Evolutionary conservation across 2,113 vertebrate genomes (phyloP).

Genomic region (Terrapene triunguis): DNA sequence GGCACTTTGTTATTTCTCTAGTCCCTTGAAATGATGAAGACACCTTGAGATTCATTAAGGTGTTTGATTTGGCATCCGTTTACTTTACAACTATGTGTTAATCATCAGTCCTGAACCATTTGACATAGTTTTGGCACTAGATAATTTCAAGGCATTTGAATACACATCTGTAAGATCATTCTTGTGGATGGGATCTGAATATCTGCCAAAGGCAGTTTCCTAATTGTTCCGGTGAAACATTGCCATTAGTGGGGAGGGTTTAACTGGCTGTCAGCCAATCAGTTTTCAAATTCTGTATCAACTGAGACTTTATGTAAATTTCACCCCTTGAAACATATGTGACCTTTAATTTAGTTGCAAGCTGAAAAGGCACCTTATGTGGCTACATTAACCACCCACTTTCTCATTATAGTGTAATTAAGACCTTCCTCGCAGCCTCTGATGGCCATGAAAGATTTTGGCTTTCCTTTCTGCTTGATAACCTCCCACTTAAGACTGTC

Average conservation of each 20-base stretch:
- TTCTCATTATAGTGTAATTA: neutral
- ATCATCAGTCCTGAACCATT: neutral
- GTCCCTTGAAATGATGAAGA: neutral
- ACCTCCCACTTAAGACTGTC: neutral
- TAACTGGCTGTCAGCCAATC: neutral
- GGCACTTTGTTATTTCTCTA: neutral
- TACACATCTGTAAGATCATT: neutral
- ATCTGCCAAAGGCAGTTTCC: neutral
- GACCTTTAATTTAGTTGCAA: neutral
- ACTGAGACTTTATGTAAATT: neutral
- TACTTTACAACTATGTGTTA: neutral
- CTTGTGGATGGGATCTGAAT: neutral
- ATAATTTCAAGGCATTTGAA: slow-evolving; percentile 3
- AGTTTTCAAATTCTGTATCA: slow-evolving; percentile 18
- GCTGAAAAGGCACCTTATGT: neutral
- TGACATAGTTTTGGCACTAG: neutral
- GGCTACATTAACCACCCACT: neutral
- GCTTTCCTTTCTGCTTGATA: slow-evolving; percentile 15
- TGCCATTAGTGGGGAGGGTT: neutral
- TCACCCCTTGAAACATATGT: neutral
- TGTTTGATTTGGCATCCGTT: neutral
- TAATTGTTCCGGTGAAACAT: neutral
- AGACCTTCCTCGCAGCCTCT: neutral
- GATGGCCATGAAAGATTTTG: neutral
- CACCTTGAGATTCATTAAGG: neutral